Evolutionary conservation across 2,888 invertebrate genomes (phyloP), one percentile per base, ranked within the genome.

Genomic region (Lasioglossum malachurum): DNA sequence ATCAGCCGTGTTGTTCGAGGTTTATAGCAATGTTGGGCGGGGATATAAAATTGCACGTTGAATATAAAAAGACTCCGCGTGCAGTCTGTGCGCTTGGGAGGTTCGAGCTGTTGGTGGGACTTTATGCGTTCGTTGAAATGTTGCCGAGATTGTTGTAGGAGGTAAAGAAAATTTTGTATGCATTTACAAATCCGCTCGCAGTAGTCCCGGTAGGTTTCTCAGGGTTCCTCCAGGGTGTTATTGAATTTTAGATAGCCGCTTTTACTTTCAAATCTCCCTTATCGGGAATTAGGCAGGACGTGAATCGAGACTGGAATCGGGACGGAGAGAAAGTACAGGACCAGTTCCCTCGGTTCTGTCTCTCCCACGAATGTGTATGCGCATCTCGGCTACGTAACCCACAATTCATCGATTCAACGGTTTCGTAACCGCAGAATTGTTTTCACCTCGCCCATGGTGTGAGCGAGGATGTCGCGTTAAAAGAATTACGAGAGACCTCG

Each of bases 311-410:
- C 88, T 87, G 84, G 84, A 87, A 82, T 75, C 83, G 53, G 80
- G 77, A 82, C 79, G 75, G 80, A 79, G 92, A 91, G 92, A 92
- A 92, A 92, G 92, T 92, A 80, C 83, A 88, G 87, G 80, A 88
- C 87, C 77, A 81, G 80, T 74, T 88, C 81, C 83, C 76, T 74
- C 71, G 87, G 80, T 87, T 87, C 74, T 87, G 88, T 82, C 87
- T 89, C 92, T 84, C 90, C 90, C 91, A 92, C 88, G 87, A 88
- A 72, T 72, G 80, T 69, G n/a, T 79, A 77, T 14, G 76, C 79
- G 60, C 79, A 83, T 83, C 80, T 49, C 73, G 83, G 27, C 35
- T 49, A 84, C 79, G 86, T 84, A 90, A 84, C 71, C 78, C 82
- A 86, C 90, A 77, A 86, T 86, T 89, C 89, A 90, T 90, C 86